These are phyloP conservation scores for Tupaia tana DNA, from an alignment of 2,113 vertebrate species.

Conservation along the genomic window DNA sequence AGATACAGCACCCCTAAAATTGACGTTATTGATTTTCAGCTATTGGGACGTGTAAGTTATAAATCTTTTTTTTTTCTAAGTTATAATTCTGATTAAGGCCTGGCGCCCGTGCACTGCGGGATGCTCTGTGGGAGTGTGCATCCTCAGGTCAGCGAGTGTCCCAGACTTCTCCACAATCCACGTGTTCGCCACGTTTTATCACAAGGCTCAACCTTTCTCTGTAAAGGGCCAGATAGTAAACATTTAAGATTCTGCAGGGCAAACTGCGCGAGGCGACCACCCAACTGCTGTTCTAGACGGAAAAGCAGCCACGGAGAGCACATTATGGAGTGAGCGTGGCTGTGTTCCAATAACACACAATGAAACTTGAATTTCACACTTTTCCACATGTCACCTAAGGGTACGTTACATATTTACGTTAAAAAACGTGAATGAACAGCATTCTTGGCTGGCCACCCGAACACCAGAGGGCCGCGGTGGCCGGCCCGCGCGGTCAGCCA, in stretches of 20 bases:
- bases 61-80: not conserved
- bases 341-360: not conserved
- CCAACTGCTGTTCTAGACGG: not conserved
- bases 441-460: not conserved
- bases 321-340: not conserved
- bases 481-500: not conserved
- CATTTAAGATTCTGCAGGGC: not conserved
- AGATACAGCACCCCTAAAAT: not conserved
- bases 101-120: not conserved
- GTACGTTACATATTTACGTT: not conserved
- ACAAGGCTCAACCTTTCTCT: not conserved
- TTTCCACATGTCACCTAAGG: not conserved
- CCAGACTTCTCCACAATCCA: not conserved
- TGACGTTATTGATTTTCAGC: slow-evolving; percentile 16
- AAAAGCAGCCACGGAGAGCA: not conserved
- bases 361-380: not conserved
- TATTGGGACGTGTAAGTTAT: no score
- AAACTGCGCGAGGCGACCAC: not conserved
- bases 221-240: not conserved
- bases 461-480: not conserved
- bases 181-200: not conserved
- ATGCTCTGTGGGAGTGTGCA: not conserved
- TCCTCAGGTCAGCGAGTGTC: not conserved
- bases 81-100: not conserved
- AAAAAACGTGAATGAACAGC: not conserved